Evolutionary conservation across 2,113 vertebrate genomes (phyloP).

Genomic region (Mungos mungo): DNA sequence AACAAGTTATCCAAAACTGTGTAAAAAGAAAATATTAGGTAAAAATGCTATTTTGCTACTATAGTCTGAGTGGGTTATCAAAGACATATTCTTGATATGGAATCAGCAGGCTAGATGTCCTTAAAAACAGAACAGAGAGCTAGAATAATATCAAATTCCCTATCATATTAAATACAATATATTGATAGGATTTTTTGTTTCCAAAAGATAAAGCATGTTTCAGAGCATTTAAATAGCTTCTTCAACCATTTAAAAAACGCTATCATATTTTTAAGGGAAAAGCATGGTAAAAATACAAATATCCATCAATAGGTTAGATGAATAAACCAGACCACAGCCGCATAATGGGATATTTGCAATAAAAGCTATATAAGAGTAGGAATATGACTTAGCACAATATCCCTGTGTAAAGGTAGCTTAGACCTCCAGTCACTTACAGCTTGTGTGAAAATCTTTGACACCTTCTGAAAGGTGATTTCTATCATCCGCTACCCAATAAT

Average conservation of each 20-base stretch:
- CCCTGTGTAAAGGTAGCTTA: background rate
- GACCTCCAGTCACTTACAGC: background rate
- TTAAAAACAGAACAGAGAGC: background rate
- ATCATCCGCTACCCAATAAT: background rate
- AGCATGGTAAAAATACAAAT: background rate
- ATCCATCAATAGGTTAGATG: background rate
- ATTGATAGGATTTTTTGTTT: background rate
- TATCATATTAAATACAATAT: background rate
- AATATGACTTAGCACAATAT: background rate
- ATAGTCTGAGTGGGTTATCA: background rate
- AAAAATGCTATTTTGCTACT: background rate
- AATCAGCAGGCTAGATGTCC: background rate
- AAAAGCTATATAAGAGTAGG: background rate
- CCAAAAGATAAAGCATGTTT: background rate
- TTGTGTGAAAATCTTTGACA: conserved; percentile 15
- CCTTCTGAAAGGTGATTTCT: background rate
- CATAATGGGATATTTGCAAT: background rate
- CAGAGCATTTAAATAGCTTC: background rate
- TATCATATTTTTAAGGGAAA: conserved; percentile 1
- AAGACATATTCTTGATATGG: background rate
- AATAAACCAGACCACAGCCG: background rate
- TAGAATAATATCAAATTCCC: background rate
- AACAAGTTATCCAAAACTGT: background rate
- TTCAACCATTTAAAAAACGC: background rate
- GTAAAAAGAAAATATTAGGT: background rate